Percentiles rank a stretch among this genome's conserved stretches.
phyloP scores from a whole-genome alignment of 1,140 invertebrate species.

The Oreohelix idahoensis region DNA sequence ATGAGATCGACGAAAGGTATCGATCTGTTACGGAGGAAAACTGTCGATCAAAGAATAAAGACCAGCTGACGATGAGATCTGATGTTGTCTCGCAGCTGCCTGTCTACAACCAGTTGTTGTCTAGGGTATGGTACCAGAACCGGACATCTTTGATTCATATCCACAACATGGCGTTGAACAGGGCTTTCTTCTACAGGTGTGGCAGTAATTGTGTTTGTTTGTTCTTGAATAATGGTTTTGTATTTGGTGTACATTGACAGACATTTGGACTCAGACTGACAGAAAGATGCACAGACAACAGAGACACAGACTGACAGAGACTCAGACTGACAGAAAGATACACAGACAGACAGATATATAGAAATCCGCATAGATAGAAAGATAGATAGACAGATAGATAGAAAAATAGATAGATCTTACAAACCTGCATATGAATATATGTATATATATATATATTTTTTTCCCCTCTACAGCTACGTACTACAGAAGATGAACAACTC shows the following conservation, averaged over 20 bases:
- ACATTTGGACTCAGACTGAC: too few relatives aligned
- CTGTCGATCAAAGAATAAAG: conserved; percentile 88
- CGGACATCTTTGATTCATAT: conserved; percentile 92
- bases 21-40: conserved; percentile 86
- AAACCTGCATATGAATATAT: too few relatives aligned
- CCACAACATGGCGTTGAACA: conserved; percentile 94
- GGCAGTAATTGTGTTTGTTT: not conserved
- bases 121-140: conserved; percentile 91
- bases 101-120: conserved; percentile 93
- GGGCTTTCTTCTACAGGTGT: conserved; percentile 90
- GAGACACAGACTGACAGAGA: not conserved
- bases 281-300: not conserved
- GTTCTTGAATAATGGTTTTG: not conserved
- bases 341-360: not conserved
- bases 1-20: conserved; percentile 86
- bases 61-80: conserved; percentile 83
- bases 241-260: too few relatives aligned
- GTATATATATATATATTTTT: too few relatives aligned
- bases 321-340: not conserved
- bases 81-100: conserved; percentile 92
- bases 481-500: conserved; percentile 79
- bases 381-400: not conserved
- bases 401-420: not conserved
- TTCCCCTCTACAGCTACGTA: conserved; percentile 78
- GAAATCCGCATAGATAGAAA: not conserved